Base-by-base conservation (phyloP, 2,113 vertebrate species). In the Chrysochloris asiatica region DNA sequence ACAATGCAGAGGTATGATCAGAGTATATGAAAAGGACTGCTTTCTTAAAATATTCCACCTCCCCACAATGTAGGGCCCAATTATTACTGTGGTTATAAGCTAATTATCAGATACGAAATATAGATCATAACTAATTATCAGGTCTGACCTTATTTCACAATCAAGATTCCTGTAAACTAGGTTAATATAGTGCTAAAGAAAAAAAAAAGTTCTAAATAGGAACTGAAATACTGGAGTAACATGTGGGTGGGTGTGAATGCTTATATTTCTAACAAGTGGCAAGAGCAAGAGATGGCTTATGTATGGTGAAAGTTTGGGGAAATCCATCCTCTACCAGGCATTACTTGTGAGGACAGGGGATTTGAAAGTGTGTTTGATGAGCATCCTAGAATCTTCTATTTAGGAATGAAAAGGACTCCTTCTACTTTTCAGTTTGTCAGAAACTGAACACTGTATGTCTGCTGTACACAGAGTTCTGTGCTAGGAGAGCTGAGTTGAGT, bases 71-170 rank as follows among this genome's bases (percentile, higher is more conserved):
- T 93, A 93, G 67, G 43, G 45, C 72, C 91, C 95, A 86, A 96
- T 97, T 97, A 97, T 90, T 91, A 89, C 77, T 89, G 88, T 1
- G 54, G 77, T 88, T 90, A n/a, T 65, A 90, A 93, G 92, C 79
- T 96, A 95, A 96, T 96, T 95, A 92, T 97, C 86, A 95, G 93
- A 88, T 92, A 88, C 52, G 95, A 97, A 96, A 94, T 97, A 93
- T 69, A 79, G 89, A 92, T 97, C 94, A 95, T 45, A 85, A 91
- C 48, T 96, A 96, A 97, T 96, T 97, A 96, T 67, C 92, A 73
- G 76, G 54, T 94, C 87, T 95, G 94, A 95, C 54, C 94, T 93
- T 93, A 80, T 96, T 97, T 97, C 52, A 0, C 94, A 92, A 91
- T 79, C 1, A 73, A 91, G 91, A 85, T 93, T 48, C 43, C 4